Evolutionary conservation across 2,888 invertebrate genomes (phyloP).

Genomic region (Meganola albula): DNA sequence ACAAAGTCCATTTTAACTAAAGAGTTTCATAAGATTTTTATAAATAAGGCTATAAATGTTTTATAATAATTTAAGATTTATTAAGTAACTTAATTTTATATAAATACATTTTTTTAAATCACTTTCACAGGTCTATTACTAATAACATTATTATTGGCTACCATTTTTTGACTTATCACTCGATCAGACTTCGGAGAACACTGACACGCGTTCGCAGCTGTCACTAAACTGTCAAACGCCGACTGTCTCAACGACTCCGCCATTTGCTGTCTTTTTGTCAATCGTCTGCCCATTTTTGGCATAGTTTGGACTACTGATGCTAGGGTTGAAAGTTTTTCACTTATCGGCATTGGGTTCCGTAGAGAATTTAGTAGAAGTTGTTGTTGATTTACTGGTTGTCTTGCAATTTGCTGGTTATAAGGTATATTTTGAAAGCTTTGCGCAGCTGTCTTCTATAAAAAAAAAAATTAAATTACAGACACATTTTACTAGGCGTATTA

Average conservation of each 20-base stretch:
- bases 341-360: conserved; percentile 21
- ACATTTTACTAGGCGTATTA: too few species aligned
- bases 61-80: too few species aligned
- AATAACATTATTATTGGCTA: conserved; percentile 9
- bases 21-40: too few species aligned
- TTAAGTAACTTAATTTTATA: conserved; percentile 12
- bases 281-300: conserved; percentile 19
- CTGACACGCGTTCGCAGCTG: conserved; percentile 32
- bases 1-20: too few species aligned
- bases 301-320: conserved; percentile 30
- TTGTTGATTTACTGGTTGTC: too few species aligned
- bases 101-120: not conserved
- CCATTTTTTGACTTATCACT: conserved; percentile 8
- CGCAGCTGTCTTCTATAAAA: too few species aligned
- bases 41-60: too few species aligned
- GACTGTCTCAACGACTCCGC: conserved; percentile 38
- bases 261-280: conserved; percentile 29
- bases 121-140: conserved; percentile 12
- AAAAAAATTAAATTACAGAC: too few species aligned
- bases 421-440: conserved; percentile 2
- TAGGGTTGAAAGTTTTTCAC: conserved; percentile 29
- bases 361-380: conserved; percentile 10
- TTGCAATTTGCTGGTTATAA: conserved; percentile 7
- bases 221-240: conserved; percentile 37
- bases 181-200: conserved; percentile 5